A percentile compares a stretch with the other conserved stretches of the same genome.
Conservation (phyloP, 1,140 invertebrate genomes). For the Drosophila malerkotliana region DNA sequence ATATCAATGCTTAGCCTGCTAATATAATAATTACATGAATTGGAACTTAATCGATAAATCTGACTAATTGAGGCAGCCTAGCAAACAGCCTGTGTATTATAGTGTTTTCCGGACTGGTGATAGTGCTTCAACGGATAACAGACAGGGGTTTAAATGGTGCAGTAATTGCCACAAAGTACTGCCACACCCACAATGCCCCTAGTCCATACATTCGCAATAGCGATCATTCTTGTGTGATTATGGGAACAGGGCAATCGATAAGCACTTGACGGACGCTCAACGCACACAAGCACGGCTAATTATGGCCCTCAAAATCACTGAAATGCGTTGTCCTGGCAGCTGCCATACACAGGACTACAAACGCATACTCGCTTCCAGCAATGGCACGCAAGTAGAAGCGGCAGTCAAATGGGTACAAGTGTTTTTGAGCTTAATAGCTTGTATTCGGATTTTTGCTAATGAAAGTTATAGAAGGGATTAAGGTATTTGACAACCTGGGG, state of each 20-base stretch:
- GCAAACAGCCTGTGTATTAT: slow-evolving; percentile 28
- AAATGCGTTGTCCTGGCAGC: slow-evolving; percentile 41
- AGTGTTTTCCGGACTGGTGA: neutral
- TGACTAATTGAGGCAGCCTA: slow-evolving; percentile 17
- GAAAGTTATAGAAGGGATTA: slow-evolving; percentile 50
- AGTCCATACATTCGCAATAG: slow-evolving; percentile 23
- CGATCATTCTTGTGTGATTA: slow-evolving; percentile 59
- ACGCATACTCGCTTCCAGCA: slow-evolving; percentile 3
- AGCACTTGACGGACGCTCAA: slow-evolving; percentile 21
- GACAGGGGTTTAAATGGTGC: slow-evolving; percentile 19
- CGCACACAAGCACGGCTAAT: slow-evolving; percentile 32
- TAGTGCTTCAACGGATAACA: neutral
- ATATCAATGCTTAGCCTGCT: too few species aligned
- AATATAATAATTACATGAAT: neutral
- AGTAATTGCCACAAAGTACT: slow-evolving; percentile 35
- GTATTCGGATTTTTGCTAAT: slow-evolving; percentile 40
- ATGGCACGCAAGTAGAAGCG: neutral
- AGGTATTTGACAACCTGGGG: slow-evolving; percentile 2
- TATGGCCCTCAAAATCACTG: slow-evolving; percentile 12
- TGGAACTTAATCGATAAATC: slow-evolving; percentile 25
- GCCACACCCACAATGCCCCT: neutral
- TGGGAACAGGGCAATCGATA: slow-evolving; percentile 58
- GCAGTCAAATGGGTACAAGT: slow-evolving; percentile 56
- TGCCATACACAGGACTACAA: slow-evolving; percentile 25
- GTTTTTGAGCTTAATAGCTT: slow-evolving; percentile 58